phyloP scores from a whole-genome alignment of 2,888 invertebrate species.

The Homarus gammarus region DNA sequence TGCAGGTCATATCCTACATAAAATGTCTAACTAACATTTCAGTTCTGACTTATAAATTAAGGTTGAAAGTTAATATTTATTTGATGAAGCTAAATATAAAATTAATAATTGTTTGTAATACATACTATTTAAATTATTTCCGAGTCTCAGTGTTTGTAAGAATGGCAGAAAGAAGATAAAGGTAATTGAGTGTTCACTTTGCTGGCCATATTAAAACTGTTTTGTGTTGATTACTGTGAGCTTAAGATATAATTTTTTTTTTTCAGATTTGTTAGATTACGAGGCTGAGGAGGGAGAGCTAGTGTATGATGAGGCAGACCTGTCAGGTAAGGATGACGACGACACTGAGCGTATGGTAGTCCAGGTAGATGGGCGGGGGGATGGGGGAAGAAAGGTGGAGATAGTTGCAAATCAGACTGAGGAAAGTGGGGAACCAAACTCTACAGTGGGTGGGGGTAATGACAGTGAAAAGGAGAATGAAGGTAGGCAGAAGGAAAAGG shows the following conservation, averaged over 20 bases:
- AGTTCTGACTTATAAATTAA: too few species aligned
- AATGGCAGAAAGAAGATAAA: too few species aligned
- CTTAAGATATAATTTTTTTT: background rate
- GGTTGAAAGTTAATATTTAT: too few species aligned
- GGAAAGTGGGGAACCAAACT: background rate
- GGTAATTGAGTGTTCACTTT: too few species aligned
- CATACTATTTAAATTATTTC: background rate
- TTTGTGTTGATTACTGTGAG: background rate
- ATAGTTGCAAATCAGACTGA: conserved; percentile 53
- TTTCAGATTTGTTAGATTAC: conserved; percentile 75
- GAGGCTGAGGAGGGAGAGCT: conserved; percentile 76
- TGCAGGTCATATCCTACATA: too few species aligned
- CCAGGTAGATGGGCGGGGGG: conserved; percentile 66
- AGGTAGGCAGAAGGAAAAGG: conserved; percentile 43
- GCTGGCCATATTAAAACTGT: background rate
- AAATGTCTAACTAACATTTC: too few species aligned
- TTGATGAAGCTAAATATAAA: too few species aligned
- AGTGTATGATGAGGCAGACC: conserved; percentile 75
- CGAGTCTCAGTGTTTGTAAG: background rate
- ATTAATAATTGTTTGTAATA: too few species aligned
- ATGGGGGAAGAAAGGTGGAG: conserved; percentile 58
- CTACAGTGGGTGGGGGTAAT: conserved; percentile 40
- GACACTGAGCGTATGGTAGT: conserved; percentile 69
- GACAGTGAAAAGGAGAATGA: conserved; percentile 65
- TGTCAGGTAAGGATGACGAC: conserved; percentile 68